Evolutionary conservation across 1,140 invertebrate genomes (phyloP).

Genomic region (Halesus radiatus): DNA sequence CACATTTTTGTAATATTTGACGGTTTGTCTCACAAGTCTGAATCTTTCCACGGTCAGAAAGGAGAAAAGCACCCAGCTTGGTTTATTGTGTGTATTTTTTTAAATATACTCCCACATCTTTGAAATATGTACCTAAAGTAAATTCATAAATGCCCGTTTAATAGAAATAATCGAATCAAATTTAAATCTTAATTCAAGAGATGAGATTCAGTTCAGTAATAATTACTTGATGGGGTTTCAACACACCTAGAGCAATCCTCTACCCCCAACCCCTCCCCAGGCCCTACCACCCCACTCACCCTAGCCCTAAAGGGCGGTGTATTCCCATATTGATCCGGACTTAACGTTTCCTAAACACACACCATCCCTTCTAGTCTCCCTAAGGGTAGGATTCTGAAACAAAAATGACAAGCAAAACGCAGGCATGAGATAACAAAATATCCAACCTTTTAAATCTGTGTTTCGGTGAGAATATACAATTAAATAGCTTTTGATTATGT

Average conservation of each 20-base stretch:
- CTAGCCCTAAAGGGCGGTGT: conserved; percentile 32
- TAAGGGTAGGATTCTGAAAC: neutral
- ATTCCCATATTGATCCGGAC: conserved; percentile 40
- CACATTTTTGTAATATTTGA: too few relatives aligned
- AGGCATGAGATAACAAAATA: neutral
- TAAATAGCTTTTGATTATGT: too few relatives aligned
- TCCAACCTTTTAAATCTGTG: too few relatives aligned
- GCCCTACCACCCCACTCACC: neutral
- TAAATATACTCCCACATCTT: too few relatives aligned
- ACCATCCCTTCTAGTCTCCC: conserved; percentile 30
- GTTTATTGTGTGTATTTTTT: too few relatives aligned
- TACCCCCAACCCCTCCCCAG: neutral
- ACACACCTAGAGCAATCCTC: conserved; percentile 18
- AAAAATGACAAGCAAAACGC: neutral
- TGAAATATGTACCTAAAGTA: too few relatives aligned
- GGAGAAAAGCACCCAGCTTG: too few relatives aligned
- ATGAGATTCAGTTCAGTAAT: conserved; percentile 18
- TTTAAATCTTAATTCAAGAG: neutral
- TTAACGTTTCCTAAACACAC: conserved; percentile 40
- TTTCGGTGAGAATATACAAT: too few relatives aligned
- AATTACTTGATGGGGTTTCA: conserved; percentile 31
- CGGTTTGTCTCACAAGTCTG: too few relatives aligned
- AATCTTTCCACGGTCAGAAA: too few relatives aligned
- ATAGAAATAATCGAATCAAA: neutral
- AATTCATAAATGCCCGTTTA: too few relatives aligned